Conservation (phyloP, 2,888 invertebrate genomes). For the Polyommatus iphigenia region DNA sequence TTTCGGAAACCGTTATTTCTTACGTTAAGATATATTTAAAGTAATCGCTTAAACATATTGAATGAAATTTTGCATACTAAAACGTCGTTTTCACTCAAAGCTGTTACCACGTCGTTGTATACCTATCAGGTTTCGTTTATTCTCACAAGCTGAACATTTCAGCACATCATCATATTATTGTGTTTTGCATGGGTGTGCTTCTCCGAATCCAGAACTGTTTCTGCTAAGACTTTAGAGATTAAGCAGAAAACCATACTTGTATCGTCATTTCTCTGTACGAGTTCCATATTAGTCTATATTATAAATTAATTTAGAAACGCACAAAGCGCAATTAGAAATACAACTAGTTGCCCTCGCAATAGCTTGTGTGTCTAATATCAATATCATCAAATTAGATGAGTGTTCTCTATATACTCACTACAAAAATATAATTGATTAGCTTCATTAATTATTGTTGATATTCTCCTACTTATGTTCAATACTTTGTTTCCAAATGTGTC, state of each 20-base stretch:
- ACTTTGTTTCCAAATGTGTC: background rate
- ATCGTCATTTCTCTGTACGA: no score
- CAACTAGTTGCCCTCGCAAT: no score
- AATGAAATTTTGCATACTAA: background rate
- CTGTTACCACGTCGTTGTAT: background rate
- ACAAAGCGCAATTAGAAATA: no score
- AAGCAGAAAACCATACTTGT: background rate
- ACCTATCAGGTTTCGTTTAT: background rate
- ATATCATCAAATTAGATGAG: no score
- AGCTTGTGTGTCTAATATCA: no score
- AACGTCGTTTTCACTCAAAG: background rate
- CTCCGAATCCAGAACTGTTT: background rate
- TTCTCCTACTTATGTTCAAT: background rate
- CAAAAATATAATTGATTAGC: no score
- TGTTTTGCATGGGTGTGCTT: background rate
- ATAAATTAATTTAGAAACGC: no score
- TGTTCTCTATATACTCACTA: no score
- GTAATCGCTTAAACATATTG: background rate
- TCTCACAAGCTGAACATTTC: conserved; percentile 17
- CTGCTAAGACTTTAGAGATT: background rate
- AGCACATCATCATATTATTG: background rate
- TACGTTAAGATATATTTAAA: background rate
- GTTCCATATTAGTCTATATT: no score
- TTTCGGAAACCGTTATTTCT: no score
- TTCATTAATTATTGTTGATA: background rate